Evolutionary conservation across 2,797 vertebrate species (phyloP).

Genomic region (Leontocebus nigricollis): DNA sequence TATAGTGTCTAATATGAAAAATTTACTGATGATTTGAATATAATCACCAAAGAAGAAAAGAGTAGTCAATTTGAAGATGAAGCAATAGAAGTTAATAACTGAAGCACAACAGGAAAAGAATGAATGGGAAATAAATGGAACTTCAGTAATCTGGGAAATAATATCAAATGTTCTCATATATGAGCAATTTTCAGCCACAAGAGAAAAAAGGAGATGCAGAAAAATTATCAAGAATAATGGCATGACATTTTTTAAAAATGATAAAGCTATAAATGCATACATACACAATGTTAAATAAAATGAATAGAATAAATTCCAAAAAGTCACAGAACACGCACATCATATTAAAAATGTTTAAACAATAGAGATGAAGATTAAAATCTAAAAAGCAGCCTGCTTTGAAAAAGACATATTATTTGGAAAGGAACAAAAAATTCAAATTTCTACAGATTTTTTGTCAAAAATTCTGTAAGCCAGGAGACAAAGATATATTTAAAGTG

Average conservation of each 20-base stretch:
- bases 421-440: not conserved
- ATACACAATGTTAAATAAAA: not conserved
- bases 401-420: not conserved
- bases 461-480: not conserved
- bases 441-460: not conserved
- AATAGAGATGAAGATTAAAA: not conserved
- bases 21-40: not conserved
- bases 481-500: not conserved
- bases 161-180: not conserved
- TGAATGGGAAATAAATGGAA: not conserved
- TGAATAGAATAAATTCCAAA: not conserved
- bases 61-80: not conserved
- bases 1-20: not conserved
- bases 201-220: not conserved
- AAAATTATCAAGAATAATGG: not conserved
- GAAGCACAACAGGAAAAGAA: not conserved
- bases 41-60: not conserved
- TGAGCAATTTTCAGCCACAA: not conserved
- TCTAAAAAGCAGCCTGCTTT: not conserved
- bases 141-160: not conserved
- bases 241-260: not conserved
- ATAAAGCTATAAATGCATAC: not conserved
- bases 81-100: not conserved
- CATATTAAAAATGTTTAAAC: not conserved
- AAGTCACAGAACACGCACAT: not conserved